These are phyloP conservation scores for Hyaena hyaena DNA, from an alignment of 2,113 vertebrate genomes.

Conservation along the genomic window DNA sequence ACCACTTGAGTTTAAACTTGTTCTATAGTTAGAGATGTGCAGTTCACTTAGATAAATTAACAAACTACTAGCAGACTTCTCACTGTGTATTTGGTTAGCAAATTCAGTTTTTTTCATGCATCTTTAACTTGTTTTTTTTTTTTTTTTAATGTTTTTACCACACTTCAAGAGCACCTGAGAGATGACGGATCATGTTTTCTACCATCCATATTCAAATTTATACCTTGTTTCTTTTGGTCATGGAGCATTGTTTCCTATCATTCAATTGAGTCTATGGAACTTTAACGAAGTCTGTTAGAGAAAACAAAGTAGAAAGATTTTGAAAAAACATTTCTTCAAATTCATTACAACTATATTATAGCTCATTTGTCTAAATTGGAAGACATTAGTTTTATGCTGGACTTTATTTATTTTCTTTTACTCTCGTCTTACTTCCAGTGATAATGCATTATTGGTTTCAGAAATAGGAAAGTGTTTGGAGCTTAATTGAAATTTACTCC, in stretches of 20 bases:
- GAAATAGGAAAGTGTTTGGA: background rate
- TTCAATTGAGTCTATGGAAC: background rate
- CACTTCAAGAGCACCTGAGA: background rate
- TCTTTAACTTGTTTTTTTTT: background rate
- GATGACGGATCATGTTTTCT: background rate
- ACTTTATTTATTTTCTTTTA: background rate
- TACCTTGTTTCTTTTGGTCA: background rate
- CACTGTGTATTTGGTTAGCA: background rate
- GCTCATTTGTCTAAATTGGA: background rate
- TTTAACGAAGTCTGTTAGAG: background rate
- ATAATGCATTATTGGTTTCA: background rate
- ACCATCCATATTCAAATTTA: background rate
- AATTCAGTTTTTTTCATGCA: background rate
- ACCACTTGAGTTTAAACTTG: background rate
- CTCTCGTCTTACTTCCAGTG: background rate
- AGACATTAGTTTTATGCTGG: background rate
- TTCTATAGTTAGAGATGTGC: background rate
- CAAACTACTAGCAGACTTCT: background rate
- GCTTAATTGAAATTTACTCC: conserved; percentile 31
- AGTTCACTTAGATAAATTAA: background rate
- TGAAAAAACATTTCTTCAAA: background rate
- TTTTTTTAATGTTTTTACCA: background rate
- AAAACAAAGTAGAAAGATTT: background rate
- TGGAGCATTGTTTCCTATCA: background rate
- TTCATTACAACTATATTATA: background rate